phyloP scores from a whole-genome alignment of 1,140 invertebrate species.

The Rhopalosiphum padi region DNA sequence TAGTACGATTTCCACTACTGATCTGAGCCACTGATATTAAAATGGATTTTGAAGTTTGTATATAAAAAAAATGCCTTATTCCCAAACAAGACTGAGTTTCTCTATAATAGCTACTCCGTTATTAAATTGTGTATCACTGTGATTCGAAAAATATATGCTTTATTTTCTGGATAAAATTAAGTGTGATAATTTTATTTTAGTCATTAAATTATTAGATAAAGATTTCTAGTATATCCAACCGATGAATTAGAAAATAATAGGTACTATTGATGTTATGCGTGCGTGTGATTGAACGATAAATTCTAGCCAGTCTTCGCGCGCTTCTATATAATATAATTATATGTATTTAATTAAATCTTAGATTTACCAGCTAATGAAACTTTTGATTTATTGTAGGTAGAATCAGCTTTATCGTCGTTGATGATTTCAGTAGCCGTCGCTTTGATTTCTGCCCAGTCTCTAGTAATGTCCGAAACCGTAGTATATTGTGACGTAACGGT shows the following conservation, averaged over 20 bases:
- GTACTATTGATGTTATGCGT: background rate
- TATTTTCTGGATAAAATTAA: background rate
- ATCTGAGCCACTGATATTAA: background rate
- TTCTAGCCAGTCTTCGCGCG: background rate
- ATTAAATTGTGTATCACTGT: too few relatives aligned
- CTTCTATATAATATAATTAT: background rate
- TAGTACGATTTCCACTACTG: background rate
- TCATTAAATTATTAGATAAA: background rate
- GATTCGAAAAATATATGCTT: background rate
- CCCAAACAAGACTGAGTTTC: too few relatives aligned
- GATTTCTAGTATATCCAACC: background rate
- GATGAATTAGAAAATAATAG: background rate
- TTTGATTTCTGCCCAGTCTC: slow-evolving; percentile 90
- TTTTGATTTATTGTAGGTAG: slow-evolving; percentile 59
- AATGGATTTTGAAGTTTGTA: too few relatives aligned
- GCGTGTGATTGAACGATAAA: background rate
- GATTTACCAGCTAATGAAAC: slow-evolving; percentile 78
- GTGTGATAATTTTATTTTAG: too few relatives aligned
- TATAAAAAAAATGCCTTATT: background rate
- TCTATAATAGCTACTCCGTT: too few relatives aligned
- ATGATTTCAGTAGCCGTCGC: slow-evolving; percentile 78
- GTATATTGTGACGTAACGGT: slow-evolving; percentile 92
- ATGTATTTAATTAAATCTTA: background rate
- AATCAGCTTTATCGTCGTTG: slow-evolving; percentile 66
- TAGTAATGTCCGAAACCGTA: slow-evolving; percentile 84